Base-by-base conservation (phyloP, 2,888 invertebrate genomes). In the Arrhopalites spinosus region DNA sequence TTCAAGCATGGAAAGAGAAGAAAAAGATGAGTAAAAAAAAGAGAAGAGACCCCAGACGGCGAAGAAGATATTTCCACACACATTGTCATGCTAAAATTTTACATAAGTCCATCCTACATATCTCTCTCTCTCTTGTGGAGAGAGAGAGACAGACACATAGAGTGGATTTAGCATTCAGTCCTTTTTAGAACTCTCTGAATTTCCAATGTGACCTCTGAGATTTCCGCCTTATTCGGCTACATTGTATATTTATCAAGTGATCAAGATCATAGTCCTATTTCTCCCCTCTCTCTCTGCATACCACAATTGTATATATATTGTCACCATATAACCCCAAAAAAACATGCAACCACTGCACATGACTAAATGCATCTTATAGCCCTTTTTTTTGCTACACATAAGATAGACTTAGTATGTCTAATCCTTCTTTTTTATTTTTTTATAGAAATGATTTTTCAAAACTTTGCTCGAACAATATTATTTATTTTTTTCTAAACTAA, bases 191-290 rank as follows among this genome's bases (percentile, higher is more conserved):
- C 53, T n/a, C 70, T 70, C 30, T 56, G 59, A 70, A 59, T 56
- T 70, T 50, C 59, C 27, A 56, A 71, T 71, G 71, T 71, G 71
- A 71, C 71, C 71, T 71, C 71, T 27, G 71, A 71, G 71, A 36
- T 59, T 71, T 71, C 71, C 71, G 71, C 71, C 59, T 56, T 71
- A 17, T 17, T 7, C 11, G 11, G 36, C 36, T 7, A 59, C 71
- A 23, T 29, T 71, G 25, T 36, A 71, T 30, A 36, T 27, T 50
- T 50, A 45, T 53, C 69, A 47, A 29, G 15, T 25, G 68, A 68
- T 68, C 68, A 36, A 36, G 36, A 36, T 11, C 36, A 3, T 36
- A 36, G n/a, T 11, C 36, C 3, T 7, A 36, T 11, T 36, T 36
- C 36, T 7, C 11, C 36, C 36, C 11, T 11, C 36, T 36, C 36